Conservation (phyloP, 1,140 invertebrate genomes). For the Phortica variegata region DNA sequence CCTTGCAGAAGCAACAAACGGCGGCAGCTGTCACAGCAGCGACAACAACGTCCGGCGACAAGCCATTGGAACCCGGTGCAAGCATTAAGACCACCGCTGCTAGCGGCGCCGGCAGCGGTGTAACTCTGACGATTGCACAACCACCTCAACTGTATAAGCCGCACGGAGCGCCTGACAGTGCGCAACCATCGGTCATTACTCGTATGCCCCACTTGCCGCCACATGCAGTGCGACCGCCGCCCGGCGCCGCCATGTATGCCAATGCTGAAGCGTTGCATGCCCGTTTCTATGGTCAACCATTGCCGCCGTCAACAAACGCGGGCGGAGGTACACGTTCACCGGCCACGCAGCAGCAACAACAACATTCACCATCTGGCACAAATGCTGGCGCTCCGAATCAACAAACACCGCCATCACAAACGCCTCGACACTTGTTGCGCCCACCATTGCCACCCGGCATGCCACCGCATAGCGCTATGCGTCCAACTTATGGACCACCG, state of each 20-base stretch:
- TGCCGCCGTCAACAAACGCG: not conserved
- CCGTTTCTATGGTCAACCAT: constrained; percentile 33
- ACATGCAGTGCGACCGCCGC: constrained; percentile 17
- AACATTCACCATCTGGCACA: not conserved
- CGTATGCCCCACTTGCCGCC: constrained; percentile 61
- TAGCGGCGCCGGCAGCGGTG: not conserved
- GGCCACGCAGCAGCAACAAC: not conserved
- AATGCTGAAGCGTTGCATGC: constrained; percentile 33
- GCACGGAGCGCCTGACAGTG: constrained; percentile 42
- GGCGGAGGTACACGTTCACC: constrained; percentile 17
- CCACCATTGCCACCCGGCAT: constrained; percentile 28
- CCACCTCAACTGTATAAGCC: constrained; percentile 58
- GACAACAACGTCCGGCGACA: constrained; percentile 16
- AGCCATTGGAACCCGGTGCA: constrained; percentile 16
- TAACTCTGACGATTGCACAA: no score
- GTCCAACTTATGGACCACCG: constrained; percentile 49
- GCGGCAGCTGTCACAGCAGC: constrained; percentile 42
- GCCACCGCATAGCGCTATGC: constrained; percentile 28
- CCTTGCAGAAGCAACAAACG: constrained; percentile 51
- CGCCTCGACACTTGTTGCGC: constrained; percentile 23
- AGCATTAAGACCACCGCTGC: no score
- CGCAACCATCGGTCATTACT: constrained; percentile 65
- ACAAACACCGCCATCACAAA: not conserved
- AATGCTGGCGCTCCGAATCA: not conserved
- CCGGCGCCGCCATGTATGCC: constrained; percentile 28